A percentile compares a stretch with the other conserved stretches of the same genome.
Conservation (phyloP, 2,113 vertebrate species). For the Lepus timidus region DNA sequence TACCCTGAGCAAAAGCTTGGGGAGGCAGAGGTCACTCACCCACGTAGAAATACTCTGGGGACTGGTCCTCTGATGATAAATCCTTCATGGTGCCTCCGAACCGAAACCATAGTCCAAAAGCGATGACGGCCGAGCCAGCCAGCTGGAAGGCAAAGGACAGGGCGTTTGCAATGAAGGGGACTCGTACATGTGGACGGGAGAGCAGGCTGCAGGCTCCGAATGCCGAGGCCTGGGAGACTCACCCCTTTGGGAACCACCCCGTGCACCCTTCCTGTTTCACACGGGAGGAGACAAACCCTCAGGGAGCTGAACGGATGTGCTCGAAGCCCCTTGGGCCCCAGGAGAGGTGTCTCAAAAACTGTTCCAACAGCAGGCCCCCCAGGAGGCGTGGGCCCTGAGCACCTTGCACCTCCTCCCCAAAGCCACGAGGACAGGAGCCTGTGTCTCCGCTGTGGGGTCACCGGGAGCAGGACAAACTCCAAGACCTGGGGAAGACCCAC, state of each 20-base stretch:
- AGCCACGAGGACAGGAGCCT: not conserved
- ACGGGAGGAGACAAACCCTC: not conserved
- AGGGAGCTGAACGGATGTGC: not conserved
- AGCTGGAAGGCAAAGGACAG: conserved; percentile 89
- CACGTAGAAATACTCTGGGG: conserved; percentile 94
- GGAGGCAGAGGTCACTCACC: conserved; percentile 90
- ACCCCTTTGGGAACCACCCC: not conserved
- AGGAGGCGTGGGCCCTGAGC: not conserved
- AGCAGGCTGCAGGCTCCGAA: not conserved
- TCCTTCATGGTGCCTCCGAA: conserved; percentile 93
- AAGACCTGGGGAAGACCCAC: not conserved
- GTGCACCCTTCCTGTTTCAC: not conserved
- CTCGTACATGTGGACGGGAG: fast-evolving
- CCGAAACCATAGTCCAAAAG: conserved; percentile 96
- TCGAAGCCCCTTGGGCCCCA: fast-evolving
- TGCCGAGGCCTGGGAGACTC: no score
- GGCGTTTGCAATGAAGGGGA: not conserved
- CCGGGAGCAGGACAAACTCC: conserved; percentile 38
- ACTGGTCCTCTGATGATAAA: conserved; percentile 90
- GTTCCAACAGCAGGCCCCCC: not conserved
- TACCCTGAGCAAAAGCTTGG: not conserved
- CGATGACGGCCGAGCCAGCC: conserved; percentile 94
- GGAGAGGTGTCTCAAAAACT: not conserved
- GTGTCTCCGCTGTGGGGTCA: not conserved
- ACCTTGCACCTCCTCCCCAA: not conserved